Evolutionary conservation across 1,140 invertebrate genomes (phyloP), one percentile per base, ranked within the genome.

Genomic region (Neuroterus valhalla): DNA sequence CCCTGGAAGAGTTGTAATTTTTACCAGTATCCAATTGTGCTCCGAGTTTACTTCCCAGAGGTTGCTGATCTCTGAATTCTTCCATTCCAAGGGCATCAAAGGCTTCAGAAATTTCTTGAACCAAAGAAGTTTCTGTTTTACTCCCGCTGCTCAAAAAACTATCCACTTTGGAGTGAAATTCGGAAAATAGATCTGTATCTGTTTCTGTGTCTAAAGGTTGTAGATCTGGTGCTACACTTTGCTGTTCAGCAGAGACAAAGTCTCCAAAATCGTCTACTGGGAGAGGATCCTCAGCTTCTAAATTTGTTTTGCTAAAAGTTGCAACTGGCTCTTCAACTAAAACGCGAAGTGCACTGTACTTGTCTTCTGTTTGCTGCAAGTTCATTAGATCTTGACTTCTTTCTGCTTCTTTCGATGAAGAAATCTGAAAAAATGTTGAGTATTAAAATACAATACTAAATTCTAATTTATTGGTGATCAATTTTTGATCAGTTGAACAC

Each of bases 191-290:
- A 82, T 91, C 87, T 15, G 82, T 74, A 67, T 87, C 85, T 23
- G 73, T 81, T 15, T 81, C 77, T 8, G 75, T 55, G 52, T 79
- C 72, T 38, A 82, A 72, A 70, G 74, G 67, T 71, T 85, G 82
- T 17, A 70, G 31, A 42, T 71, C 66, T 45, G 71, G 44, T 45
- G 75, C 68, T 15, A 73, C 38, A 43, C 71, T 68, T 11, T 81
- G 62, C 23, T 88, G 82, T 73, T 90, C 85, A 4, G 91, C 90
- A 21, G 89, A 90, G 62, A 92, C 87, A 82, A 93, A 93, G 67
- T 92, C 92, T 43, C 92, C 92, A 88, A 93, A 93, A 75, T 93
- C 92, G 76, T 92, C 92, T 11, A 19, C 52, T 4, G 72, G 66
- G 15, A 76, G 73, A 79, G 72, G 71, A 26, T 77, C 81, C 31